Conservation (phyloP, 2,888 invertebrate species). For the Plagodis dolabraria region DNA sequence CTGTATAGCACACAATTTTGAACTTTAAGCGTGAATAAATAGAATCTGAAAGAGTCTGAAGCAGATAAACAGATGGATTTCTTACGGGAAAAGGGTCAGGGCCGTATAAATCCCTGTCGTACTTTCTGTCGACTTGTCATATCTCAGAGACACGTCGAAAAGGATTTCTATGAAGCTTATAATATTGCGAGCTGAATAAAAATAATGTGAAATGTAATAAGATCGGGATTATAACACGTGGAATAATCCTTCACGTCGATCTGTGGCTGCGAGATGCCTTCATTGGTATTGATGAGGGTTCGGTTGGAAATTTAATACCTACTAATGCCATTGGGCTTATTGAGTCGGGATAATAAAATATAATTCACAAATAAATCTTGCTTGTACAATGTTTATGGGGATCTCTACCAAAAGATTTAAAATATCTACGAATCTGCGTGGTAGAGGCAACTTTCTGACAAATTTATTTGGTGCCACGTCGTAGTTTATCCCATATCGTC, state of each 20-base stretch:
- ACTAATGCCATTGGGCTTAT: slow-evolving; percentile 5
- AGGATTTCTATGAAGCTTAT: slow-evolving; percentile 12
- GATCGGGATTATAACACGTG: slow-evolving; percentile 12
- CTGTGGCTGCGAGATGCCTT: neutral
- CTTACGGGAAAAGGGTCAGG: slow-evolving; percentile 24
- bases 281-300: slow-evolving; percentile 12
- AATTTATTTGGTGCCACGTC: neutral
- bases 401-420: too few relatives aligned
- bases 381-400: too few relatives aligned
- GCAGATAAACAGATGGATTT: slow-evolving; percentile 6
- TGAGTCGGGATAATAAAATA: slow-evolving; percentile 1
- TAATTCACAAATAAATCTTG: slow-evolving; percentile 6
- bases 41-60: slow-evolving; percentile 2
- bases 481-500: neutral
- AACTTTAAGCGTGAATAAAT: neutral
- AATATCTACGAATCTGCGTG: neutral
- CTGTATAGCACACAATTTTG: neutral
- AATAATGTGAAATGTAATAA: slow-evolving; percentile 17
- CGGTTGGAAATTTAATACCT: slow-evolving; percentile 6
- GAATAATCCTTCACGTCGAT: slow-evolving; percentile 14
- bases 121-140: slow-evolving; percentile 27
- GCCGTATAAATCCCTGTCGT: slow-evolving; percentile 27
- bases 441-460: neutral
- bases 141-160: slow-evolving; percentile 15
- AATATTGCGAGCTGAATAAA: slow-evolving; percentile 10